Evolutionary conservation across 2,888 invertebrate species (phyloP), one percentile per base, ranked within the genome.

Genomic region (Eremobia ochroleuca): DNA sequence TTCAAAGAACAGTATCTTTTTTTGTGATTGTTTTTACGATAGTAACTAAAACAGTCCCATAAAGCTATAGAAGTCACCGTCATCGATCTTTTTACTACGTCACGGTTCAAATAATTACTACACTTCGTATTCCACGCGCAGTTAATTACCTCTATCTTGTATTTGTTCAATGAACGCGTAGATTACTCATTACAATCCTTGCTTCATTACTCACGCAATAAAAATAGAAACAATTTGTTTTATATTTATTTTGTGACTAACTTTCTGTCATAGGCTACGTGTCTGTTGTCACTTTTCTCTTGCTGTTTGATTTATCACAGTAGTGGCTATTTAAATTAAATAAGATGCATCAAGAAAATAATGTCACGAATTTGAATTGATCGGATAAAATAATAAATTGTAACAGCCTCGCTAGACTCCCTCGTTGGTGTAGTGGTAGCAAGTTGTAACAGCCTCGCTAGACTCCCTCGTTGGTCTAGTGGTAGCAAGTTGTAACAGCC

Each of bases 191-290:
- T 61, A 11, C 15, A 11, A 72, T 46, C 34, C 25, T 9, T 28
- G 4, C 40, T 34, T 0, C 4, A 52, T 77, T 62, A 80, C 40
- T 79, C 84, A 82, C n/a, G 55, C 34, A 25, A n/a, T 85, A 65
- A 74, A 68, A 68, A 71, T 74, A 82, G 83, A 68, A 64, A 11
- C 59, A 43, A 34, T 43, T 71, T 52, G 67, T 71, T 67, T 70
- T 83, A 67, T 78, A 71, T 65, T 79, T 74, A 74, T 74, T 71
- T 59, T 28, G 72, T 82, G 81, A 83, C 46, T 72, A 83, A 83
- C 67, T 77, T 77, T 83, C 71, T 78, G 28, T 34, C 18, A 70
- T 6, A 15, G 40, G 6, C 28, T n/a, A 62, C 13, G 46, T 18
- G 81, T 25, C 55, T 58, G 74, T 81, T 81, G 64, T 25, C 55